A percentile compares a stretch with the other conserved stretches of the same genome.
phyloP scores from a whole-genome alignment of 2,113 vertebrate genomes.

The Anoplopoma fimbria region DNA sequence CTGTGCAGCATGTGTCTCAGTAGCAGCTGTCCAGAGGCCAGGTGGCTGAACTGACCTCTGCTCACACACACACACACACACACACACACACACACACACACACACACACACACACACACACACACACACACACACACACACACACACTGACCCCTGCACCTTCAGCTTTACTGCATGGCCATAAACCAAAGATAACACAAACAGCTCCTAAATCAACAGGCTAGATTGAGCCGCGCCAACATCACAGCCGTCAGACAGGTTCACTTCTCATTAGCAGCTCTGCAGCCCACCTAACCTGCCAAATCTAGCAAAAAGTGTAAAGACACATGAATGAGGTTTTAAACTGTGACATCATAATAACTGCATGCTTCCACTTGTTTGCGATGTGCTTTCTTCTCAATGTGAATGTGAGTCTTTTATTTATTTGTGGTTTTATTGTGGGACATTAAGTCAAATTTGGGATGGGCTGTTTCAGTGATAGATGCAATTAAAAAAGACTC shows the following conservation, averaged over 20 bases:
- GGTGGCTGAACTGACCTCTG: conserved; percentile 69
- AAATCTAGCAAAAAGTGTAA: neutral
- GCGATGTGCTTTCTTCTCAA: neutral
- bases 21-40: conserved; percentile 77
- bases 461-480: neutral
- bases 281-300: conserved; percentile 5
- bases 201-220: conserved; percentile 77
- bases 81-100: conserved; percentile 30
- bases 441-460: neutral
- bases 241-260: conserved; percentile 62
- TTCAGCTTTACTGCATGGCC: conserved; percentile 72
- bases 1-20: conserved; percentile 68
- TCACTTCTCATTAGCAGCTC: conserved; percentile 70
- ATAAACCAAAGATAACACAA: conserved; percentile 81
- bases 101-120: conserved; percentile 18
- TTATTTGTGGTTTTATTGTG: neutral
- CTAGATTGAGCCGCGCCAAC: conserved; percentile 60
- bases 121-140: conserved; percentile 44
- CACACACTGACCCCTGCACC: conserved; percentile 55
- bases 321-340: neutral
- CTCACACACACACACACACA: conserved; percentile 19
- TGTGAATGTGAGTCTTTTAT: neutral
- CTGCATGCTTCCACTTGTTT: conserved; percentile 10
- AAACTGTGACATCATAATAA: conserved; percentile 1
- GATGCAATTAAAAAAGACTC: neutral